Conservation (phyloP, 30 jellyfish, hydroid and myxozoan genomes). For the Morbakka virulenta region DNA sequence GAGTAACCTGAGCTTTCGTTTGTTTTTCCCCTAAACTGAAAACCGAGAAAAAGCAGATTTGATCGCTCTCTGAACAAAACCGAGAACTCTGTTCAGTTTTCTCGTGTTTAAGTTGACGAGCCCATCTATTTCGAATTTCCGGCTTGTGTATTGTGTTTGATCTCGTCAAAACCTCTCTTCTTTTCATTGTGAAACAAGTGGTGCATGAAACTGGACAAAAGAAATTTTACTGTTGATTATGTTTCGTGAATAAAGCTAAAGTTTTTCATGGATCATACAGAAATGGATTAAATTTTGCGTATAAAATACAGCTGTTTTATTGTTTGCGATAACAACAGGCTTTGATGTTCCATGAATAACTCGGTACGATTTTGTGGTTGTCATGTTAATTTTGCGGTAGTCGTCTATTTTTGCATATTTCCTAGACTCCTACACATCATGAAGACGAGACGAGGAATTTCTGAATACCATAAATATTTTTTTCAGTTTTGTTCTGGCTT, state of each 20-base stretch:
- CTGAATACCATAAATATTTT: background rate
- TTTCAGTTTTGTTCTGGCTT: background rate
- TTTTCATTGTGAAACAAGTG: background rate
- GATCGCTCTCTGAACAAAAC: background rate
- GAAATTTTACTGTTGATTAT: background rate
- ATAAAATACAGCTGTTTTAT: background rate
- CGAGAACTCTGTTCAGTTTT: background rate
- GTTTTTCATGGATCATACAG: background rate
- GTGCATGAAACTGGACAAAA: background rate
- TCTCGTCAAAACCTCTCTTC: background rate
- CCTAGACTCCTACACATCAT: background rate
- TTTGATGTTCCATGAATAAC: background rate
- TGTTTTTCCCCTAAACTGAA: background rate
- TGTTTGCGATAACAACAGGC: background rate
- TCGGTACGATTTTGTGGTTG: background rate
- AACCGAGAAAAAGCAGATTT: background rate
- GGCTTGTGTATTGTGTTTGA: background rate
- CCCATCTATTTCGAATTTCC: background rate
- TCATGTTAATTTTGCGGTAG: background rate
- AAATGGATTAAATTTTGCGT: background rate
- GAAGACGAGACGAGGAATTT: background rate
- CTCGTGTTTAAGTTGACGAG: background rate
- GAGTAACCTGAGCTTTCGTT: background rate
- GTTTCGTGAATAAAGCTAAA: background rate
- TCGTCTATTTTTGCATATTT: background rate